Conservation (phyloP, 2,888 invertebrate species). For the Ophonus ardosiacus region DNA sequence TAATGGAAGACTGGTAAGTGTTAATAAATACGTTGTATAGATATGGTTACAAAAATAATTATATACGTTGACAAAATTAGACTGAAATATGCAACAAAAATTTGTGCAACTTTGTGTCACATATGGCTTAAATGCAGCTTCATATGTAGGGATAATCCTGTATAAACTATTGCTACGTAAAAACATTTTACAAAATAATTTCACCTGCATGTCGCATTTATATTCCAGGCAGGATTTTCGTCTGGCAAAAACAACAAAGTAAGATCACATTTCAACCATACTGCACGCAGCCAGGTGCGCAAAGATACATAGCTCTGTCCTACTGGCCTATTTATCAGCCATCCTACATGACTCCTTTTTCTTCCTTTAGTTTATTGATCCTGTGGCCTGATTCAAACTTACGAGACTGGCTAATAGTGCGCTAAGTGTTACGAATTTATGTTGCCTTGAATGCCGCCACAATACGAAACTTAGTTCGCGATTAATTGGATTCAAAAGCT, state of each 20-base stretch:
- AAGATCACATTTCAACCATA: conserved; percentile 27
- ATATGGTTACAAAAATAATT: no score
- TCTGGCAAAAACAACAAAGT: neutral
- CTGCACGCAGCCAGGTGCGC: conserved; percentile 8
- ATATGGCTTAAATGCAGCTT: neutral
- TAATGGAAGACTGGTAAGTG: no score
- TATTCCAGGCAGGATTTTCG: conserved; percentile 16
- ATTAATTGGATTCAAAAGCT: conserved; percentile 24
- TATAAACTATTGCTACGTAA: neutral
- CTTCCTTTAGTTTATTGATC: conserved; percentile 57
- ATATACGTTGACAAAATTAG: neutral
- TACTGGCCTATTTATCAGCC: conserved; percentile 46
- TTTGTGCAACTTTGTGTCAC: neutral
- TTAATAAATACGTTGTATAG: no score
- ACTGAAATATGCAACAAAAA: neutral
- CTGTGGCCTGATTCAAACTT: conserved; percentile 41
- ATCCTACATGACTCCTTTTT: conserved; percentile 22
- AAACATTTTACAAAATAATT: neutral
- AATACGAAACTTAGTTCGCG: conserved; percentile 27
- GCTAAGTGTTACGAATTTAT: conserved; percentile 32
- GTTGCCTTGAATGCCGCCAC: neutral
- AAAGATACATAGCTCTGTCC: conserved; percentile 15
- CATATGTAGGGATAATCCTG: neutral
- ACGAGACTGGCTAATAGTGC: conserved; percentile 9
- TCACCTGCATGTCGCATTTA: neutral